Percentiles rank a stretch among this genome's conserved stretches.
Conservation (phyloP, 1,140 invertebrate genomes). For the Rhopalosiphum padi region DNA sequence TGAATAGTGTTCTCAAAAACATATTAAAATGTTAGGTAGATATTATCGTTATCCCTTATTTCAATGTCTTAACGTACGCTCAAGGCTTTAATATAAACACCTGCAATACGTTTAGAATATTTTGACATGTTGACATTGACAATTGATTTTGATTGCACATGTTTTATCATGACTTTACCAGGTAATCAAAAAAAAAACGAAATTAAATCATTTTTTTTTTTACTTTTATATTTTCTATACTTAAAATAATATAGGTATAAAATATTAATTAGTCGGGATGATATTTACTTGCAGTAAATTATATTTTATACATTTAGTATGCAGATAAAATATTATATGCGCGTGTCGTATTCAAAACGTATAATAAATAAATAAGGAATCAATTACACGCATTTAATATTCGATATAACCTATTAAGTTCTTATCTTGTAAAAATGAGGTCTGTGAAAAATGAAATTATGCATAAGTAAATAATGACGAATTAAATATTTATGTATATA, state of each 20-base stretch:
- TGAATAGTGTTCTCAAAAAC: too few species aligned
- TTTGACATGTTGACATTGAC: conserved; percentile 3
- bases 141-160: neutral
- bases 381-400: neutral
- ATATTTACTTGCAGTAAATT: neutral
- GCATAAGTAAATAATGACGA: neutral
- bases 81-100: neutral
- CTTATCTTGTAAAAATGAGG: neutral
- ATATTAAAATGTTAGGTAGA: neutral
- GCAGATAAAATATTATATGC: neutral
- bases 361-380: neutral
- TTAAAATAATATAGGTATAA: neutral
- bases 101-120: neutral
- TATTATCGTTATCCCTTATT: neutral
- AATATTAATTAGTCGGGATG: neutral
- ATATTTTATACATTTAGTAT: neutral
- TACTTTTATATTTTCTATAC: neutral
- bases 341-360: neutral
- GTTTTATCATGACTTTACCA: neutral
- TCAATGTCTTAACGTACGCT: neutral
- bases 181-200: neutral
- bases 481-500: conserved; percentile 10
- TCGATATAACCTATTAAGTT: neutral
- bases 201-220: neutral
- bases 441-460: conserved; percentile 21